These are phyloP conservation scores for Mesoclemmys tuberculata DNA, from an alignment of 2,113 vertebrate species.

Conservation along the genomic window DNA sequence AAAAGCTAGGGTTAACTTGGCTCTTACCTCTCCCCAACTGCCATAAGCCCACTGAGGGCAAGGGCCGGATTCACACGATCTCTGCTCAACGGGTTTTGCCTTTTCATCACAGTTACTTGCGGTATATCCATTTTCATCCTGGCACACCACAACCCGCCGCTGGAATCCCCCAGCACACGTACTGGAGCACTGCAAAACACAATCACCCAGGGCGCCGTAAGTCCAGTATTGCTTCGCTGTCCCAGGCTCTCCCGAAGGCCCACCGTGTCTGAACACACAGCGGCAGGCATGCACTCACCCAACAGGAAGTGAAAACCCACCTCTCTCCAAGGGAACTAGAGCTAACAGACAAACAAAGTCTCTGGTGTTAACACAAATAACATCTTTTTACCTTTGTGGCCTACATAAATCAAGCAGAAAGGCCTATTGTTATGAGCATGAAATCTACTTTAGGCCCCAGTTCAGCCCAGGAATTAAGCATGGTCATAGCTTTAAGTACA, in stretches of 20 bases:
- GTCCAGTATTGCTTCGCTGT: background rate
- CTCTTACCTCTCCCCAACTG: slow-evolving; percentile 88
- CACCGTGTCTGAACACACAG: background rate
- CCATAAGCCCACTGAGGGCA: slow-evolving; percentile 97
- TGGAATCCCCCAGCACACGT: slow-evolving; percentile 97
- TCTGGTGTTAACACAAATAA: background rate
- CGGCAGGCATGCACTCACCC: background rate
- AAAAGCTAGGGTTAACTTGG: slow-evolving; percentile 24
- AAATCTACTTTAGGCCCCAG: slow-evolving; percentile 8
- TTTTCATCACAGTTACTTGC: slow-evolving; percentile 91
- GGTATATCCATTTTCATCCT: slow-evolving; percentile 94
- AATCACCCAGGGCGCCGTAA: background rate
- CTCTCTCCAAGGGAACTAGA: background rate
- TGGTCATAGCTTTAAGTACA: background rate
- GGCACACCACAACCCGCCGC: slow-evolving; percentile 96
- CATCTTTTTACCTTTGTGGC: background rate
- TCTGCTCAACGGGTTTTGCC: slow-evolving; percentile 89
- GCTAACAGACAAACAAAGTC: background rate
- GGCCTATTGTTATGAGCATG: background rate
- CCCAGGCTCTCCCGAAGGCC: background rate
- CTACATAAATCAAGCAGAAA: background rate
- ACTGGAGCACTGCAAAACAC: slow-evolving; percentile 92
- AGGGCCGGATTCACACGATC: slow-evolving; percentile 93
- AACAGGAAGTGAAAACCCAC: background rate
- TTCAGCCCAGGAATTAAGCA: slow-evolving; percentile 31